Conservation (phyloP, 2,888 invertebrate species). For the Andrena minutula region DNA sequence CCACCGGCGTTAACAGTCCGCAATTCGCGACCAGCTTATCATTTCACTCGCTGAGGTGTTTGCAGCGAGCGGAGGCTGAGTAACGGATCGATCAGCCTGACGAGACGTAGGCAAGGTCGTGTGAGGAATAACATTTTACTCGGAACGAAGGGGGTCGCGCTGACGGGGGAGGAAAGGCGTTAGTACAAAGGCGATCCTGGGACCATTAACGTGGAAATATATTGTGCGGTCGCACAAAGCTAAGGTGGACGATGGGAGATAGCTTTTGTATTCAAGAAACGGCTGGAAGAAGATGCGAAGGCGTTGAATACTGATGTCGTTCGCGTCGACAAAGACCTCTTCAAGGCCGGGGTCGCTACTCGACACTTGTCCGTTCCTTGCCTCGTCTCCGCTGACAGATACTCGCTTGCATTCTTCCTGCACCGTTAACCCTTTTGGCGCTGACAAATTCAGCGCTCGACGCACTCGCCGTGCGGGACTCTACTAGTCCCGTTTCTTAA, state of each 20-base stretch:
- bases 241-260: slow-evolving; percentile 41
- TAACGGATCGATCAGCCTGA: neutral
- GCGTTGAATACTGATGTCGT: slow-evolving; percentile 83
- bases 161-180: slow-evolving; percentile 19
- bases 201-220: slow-evolving; percentile 56
- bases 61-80: neutral
- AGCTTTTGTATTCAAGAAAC: slow-evolving; percentile 78
- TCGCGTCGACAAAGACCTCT: slow-evolving; percentile 83
- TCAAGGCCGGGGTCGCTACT: slow-evolving; percentile 82
- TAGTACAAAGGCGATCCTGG: slow-evolving; percentile 42
- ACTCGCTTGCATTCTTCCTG: slow-evolving; percentile 27
- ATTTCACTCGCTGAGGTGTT: neutral
- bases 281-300: slow-evolving; percentile 80
- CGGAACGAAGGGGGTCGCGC: neutral
- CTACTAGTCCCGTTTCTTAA: too few species aligned
- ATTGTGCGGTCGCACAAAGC: slow-evolving; percentile 62
- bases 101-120: neutral
- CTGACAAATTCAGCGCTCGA: too few species aligned
- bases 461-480: too few species aligned
- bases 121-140: neutral
- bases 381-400: slow-evolving; percentile 55
- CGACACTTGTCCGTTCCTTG: slow-evolving; percentile 66
- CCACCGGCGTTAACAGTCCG: neutral
- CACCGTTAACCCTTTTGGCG: slow-evolving; percentile 44
- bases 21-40: neutral